Evolutionary conservation across 2,113 vertebrate genomes (phyloP).

Genomic region (Melanotaenia duboulayi): DNA sequence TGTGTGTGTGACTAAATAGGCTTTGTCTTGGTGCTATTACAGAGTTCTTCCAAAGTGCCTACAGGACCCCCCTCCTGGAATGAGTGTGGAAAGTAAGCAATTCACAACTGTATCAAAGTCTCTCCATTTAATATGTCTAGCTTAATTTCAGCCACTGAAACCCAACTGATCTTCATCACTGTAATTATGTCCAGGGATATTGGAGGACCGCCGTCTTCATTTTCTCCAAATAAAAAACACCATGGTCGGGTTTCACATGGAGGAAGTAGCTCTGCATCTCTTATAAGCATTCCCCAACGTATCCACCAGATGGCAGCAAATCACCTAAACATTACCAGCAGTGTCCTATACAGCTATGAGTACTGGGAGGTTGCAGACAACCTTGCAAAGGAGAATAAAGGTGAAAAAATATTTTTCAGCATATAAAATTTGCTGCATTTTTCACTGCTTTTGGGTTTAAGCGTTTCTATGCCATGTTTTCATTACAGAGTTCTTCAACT

Average conservation of each 20-base stretch:
- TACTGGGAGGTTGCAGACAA: slow-evolving; percentile 99
- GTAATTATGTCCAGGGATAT: slow-evolving; percentile 81
- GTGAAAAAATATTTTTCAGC: slow-evolving; percentile 63
- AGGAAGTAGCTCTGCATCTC: slow-evolving; percentile 82
- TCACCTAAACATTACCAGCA: slow-evolving; percentile 98
- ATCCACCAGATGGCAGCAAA: slow-evolving; percentile 99
- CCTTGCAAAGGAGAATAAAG: slow-evolving; percentile 96
- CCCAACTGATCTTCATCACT: background rate
- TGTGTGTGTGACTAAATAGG: background rate
- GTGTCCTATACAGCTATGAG: slow-evolving; percentile 97
- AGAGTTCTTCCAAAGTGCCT: slow-evolving; percentile 93
- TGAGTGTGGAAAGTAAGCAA: slow-evolving; percentile 90
- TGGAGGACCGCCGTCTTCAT: slow-evolving; percentile 78
- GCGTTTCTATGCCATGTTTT: slow-evolving; percentile 32
- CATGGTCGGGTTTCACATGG: slow-evolving; percentile 86
- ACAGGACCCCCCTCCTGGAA: slow-evolving; percentile 86
- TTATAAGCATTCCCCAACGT: slow-evolving; percentile 96
- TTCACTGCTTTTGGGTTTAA: background rate
- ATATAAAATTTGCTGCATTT: background rate
- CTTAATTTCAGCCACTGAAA: background rate
- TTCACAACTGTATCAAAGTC: background rate
- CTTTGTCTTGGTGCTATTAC: slow-evolving; percentile 45
- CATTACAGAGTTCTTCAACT: slow-evolving; percentile 94
- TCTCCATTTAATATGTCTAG: background rate
- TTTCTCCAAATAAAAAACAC: slow-evolving; percentile 88